phyloP scores from a whole-genome alignment of 2,888 invertebrate genomes.

The Acanthosepion pharaonis region DNA sequence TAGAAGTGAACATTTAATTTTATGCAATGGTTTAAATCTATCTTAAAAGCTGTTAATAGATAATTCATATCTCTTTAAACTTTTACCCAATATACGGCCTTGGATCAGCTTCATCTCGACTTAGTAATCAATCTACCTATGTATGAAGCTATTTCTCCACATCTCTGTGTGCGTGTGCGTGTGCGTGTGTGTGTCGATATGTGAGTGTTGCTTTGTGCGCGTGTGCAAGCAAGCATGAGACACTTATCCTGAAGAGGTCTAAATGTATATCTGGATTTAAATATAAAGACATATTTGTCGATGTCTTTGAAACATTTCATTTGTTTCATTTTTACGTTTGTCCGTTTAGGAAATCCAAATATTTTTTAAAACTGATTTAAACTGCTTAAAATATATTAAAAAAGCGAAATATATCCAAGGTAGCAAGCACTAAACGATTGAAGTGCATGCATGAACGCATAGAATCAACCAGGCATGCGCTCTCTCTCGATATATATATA shows the following conservation, averaged over 20 bases:
- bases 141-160: too few relatives aligned
- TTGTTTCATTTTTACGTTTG: not conserved
- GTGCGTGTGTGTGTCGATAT: not conserved
- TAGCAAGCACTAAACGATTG: not conserved
- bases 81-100: not conserved
- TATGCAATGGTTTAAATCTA: not conserved
- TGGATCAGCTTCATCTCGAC: not conserved
- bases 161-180: not conserved
- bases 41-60: not conserved
- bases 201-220: not conserved
- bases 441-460: slow-evolving; percentile 3
- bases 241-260: slow-evolving; percentile 4
- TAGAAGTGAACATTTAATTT: too few relatives aligned
- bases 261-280: slow-evolving; percentile 33
- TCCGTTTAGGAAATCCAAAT: not conserved
- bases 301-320: not conserved
- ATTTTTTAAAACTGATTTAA: not conserved
- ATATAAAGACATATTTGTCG: not conserved
- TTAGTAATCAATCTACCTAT: not conserved
- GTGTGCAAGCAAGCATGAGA: not conserved
- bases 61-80: not conserved
- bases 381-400: not conserved
- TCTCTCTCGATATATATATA: not conserved
- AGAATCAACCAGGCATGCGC: not conserved
- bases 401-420: not conserved